Conservation (phyloP, 2,888 invertebrate species). For the Lepidonotus clava region DNA sequence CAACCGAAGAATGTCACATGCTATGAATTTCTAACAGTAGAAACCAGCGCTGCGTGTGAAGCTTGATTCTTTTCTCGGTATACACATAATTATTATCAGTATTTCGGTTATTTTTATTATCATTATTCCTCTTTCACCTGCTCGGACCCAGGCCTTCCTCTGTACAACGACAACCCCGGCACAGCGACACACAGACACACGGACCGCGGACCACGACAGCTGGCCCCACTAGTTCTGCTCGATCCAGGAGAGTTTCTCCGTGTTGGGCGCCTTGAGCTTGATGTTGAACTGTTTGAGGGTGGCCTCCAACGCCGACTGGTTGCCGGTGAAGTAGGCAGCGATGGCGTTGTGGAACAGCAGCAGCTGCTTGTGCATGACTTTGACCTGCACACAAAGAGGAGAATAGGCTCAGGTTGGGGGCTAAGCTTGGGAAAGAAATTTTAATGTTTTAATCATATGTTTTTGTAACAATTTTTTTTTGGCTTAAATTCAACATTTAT, state of each 20-base stretch:
- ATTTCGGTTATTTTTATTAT: no score
- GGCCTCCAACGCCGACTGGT: slow-evolving; percentile 94
- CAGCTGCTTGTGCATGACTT: slow-evolving; percentile 99
- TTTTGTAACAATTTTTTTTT: no score
- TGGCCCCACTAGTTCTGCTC: slow-evolving; percentile 81
- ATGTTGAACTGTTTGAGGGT: slow-evolving; percentile 97
- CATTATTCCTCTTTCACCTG: no score
- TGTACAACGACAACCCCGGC: slow-evolving; percentile 34
- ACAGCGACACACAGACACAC: slow-evolving; percentile 20
- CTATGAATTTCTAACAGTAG: background rate
- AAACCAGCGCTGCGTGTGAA: background rate
- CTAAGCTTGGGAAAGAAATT: no score
- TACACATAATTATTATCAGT: no score
- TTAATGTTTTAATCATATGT: no score
- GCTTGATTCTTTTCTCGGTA: no score
- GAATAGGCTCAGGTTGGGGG: no score
- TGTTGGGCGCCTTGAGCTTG: slow-evolving; percentile 90
- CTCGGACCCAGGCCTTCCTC: background rate
- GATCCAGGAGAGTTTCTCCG: slow-evolving; percentile 89
- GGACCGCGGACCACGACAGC: background rate
- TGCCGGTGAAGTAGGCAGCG: slow-evolving; percentile 97
- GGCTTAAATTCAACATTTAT: no score
- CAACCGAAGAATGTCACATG: no score
- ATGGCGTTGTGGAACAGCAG: slow-evolving; percentile 97
- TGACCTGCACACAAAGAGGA: slow-evolving; percentile 86